Percentiles rank a stretch among this genome's conserved stretches.
These are phyloP conservation scores for Oncorhynchus tshawytscha DNA, from an alignment of 2,113 vertebrate genomes.

Conservation along the genomic window DNA sequence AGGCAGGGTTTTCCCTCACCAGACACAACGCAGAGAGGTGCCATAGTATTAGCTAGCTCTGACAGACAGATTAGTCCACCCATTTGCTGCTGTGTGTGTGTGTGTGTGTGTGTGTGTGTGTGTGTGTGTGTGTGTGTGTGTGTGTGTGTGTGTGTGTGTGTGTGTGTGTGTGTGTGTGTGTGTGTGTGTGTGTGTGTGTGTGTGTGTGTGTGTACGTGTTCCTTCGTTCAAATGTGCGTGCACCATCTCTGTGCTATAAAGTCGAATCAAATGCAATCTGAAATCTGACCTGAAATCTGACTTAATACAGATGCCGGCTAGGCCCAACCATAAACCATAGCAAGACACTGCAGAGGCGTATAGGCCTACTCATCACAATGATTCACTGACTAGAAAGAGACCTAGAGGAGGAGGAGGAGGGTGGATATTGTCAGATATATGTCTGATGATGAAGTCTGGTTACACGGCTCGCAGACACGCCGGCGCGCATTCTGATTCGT, in stretches of 20 bases:
- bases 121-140: background rate
- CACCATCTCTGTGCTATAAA: background rate
- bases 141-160: background rate
- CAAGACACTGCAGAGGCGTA: too few relatives aligned
- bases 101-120: background rate
- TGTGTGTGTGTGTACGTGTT: background rate
- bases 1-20: slow-evolving; percentile 21
- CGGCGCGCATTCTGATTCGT: slow-evolving; percentile 35
- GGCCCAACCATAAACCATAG: background rate
- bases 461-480: slow-evolving; percentile 26
- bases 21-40: slow-evolving; percentile 42
- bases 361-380: too few relatives aligned
- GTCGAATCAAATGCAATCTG: too few relatives aligned
- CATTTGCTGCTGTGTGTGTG: background rate
- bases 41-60: background rate
- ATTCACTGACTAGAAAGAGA: too few relatives aligned
- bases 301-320: background rate
- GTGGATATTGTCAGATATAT: slow-evolving; percentile 18
- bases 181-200: background rate
- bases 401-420: background rate
- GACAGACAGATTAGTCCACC: background rate
- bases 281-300: too few relatives aligned
- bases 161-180: background rate
- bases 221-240: background rate
- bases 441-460: background rate